Conservation (phyloP, 1,140 invertebrate genomes). For the Parasteatoda tepidariorum region DNA sequence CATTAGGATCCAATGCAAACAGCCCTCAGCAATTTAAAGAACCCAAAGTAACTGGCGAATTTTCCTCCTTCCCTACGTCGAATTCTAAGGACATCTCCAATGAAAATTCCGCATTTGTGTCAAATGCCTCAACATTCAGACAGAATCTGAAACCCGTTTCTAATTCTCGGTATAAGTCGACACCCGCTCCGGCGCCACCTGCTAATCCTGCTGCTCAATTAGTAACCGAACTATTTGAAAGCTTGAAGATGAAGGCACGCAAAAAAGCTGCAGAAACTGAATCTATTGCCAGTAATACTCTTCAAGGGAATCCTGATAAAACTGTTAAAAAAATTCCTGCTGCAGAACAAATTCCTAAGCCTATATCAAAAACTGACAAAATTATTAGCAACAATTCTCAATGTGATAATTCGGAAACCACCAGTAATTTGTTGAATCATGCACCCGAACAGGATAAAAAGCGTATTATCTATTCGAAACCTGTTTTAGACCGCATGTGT, state of each 20-base stretch:
- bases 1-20: slow-evolving; percentile 50
- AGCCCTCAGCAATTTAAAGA: slow-evolving; percentile 57
- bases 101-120: background rate
- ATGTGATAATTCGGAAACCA: slow-evolving; percentile 64
- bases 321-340: slow-evolving; percentile 12
- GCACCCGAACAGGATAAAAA: slow-evolving; percentile 55
- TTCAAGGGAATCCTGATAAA: background rate
- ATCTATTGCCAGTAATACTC: slow-evolving; percentile 20
- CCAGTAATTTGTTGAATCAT: slow-evolving; percentile 63
- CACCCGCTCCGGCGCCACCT: slow-evolving; percentile 30
- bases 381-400: slow-evolving; percentile 30
- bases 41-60: background rate
- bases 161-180: slow-evolving; percentile 33
- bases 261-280: slow-evolving; percentile 53
- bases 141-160: slow-evolving; percentile 51
- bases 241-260: slow-evolving; percentile 59
- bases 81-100: background rate
- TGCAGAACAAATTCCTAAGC: slow-evolving; percentile 25
- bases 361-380: background rate
- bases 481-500: slow-evolving; percentile 57
- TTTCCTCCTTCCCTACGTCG: background rate
- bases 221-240: slow-evolving; percentile 60
- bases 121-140: slow-evolving; percentile 23
- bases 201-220: slow-evolving; percentile 58
- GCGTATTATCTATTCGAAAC: slow-evolving; percentile 55